Conservation (phyloP, 2,113 vertebrate species). For the Salvelinus alpinus region DNA sequence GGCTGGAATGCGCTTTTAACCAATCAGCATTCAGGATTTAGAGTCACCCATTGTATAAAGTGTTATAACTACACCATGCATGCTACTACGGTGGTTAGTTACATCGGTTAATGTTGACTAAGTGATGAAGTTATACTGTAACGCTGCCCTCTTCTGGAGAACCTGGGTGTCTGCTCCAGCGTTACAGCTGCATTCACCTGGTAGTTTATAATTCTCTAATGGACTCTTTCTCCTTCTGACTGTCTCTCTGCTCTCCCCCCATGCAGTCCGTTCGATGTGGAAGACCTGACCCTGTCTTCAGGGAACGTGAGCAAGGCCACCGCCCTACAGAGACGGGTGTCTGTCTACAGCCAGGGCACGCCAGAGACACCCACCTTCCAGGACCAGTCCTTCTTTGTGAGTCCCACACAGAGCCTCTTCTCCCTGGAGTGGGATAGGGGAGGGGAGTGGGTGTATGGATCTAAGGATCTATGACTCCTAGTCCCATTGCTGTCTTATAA, state of each 20-base stretch:
- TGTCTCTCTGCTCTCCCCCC: background rate
- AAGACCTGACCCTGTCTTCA: conserved; percentile 88
- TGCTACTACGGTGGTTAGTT: too few relatives aligned
- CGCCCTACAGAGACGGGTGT: conserved; percentile 91
- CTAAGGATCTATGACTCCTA: background rate
- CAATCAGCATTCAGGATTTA: too few relatives aligned
- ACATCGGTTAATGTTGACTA: too few relatives aligned
- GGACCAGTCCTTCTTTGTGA: conserved; percentile 95
- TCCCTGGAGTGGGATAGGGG: background rate
- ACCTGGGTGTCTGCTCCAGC: too few relatives aligned
- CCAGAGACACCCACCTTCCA: conserved; percentile 95
- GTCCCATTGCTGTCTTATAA: background rate
- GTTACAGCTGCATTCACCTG: too few relatives aligned
- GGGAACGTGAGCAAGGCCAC: conserved; percentile 87
- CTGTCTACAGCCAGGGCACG: conserved; percentile 95
- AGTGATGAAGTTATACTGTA: too few relatives aligned
- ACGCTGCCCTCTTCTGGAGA: too few relatives aligned
- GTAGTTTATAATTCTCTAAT: too few relatives aligned
- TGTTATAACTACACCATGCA: too few relatives aligned
- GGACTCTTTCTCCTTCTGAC: too few relatives aligned
- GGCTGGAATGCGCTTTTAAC: too few relatives aligned
- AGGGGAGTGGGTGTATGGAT: background rate
- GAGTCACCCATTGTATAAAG: too few relatives aligned
- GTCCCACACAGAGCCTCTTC: conserved; percentile 49
- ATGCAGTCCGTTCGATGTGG: conserved; percentile 90